Evolutionary conservation across 1,140 invertebrate genomes (phyloP), one percentile per base, ranked within the genome.

Genomic region (Aphaenogaster floridana): DNA sequence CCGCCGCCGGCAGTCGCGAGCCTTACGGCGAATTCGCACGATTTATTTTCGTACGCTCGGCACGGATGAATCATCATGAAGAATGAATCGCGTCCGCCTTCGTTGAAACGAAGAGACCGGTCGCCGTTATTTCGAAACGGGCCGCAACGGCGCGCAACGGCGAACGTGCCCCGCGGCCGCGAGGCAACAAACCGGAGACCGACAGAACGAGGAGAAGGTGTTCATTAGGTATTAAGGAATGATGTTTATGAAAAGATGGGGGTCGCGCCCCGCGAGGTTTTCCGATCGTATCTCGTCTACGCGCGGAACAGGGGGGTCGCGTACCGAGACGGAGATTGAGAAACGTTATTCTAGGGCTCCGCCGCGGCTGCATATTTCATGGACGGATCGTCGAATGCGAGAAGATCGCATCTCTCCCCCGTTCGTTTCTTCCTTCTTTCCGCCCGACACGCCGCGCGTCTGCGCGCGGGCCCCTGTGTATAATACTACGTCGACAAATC

Each of bases 1-100:
- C 34, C 36, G 69, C 42, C 34, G 54, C 42, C 34, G 69, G 42
- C 57, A 9, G 45, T 50, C 28, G 34, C 48, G 69, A 74, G 34
- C 42, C 69, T 61, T 84, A 74, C 69, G 80, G 21, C 34, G 42
- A 76, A 84, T 84, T 61, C 42, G 21, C 28, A 48, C 69, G 8
- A 84, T 39, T 83, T 61, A 42, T 71, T 74, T 61, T 84, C 54
- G 36, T 68, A 50, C 21, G 34, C 36, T 59, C 52, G 52, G n/a
- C 64, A 8, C 28, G 21, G 42, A 63, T 57, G 79, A 83, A 13
- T 45, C 79, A 77, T 50, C 77, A n/a, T 28, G 15, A 39, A 61
- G 42, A 45, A 28, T 54, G 36, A 81, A 57, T 81, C 66, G 66
- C 63, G 39, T 36, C 15, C 2, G 21, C 15, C 28, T 28, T 28